Evolutionary conservation across 2,797 vertebrate genomes (phyloP), one percentile per base, ranked within the genome.

Genomic region (Strix occidentalis): DNA sequence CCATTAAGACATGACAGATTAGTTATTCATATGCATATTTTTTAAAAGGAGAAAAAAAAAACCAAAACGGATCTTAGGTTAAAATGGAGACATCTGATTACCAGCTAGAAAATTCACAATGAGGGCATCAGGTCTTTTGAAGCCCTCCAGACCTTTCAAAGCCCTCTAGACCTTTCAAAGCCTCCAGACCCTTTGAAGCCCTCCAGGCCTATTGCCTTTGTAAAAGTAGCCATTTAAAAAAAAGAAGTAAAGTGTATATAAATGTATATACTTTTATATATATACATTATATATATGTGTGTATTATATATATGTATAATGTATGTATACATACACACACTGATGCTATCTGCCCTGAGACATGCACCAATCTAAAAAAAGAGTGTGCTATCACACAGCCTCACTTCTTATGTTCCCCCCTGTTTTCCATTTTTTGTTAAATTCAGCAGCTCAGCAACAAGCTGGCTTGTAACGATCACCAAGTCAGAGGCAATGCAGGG

Each of bases 371-470:
- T 20, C 26, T 21, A 33, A 53, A 29, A 56, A 33, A 56, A 53
- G 35, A 0, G 1, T 13, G n/a, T 9, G 1, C 35, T 10, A 17
- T 9, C 64, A 20, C 19, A 10, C 48, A n/a, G 31, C 35, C 35
- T 13, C 41, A 25, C 39, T 33, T 53, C 53, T 39, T 83, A 18
- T 17, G 31, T 20, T 65, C 23, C 31, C 41, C 25, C 48, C 23
- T 25, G 9, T 51, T 51, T 29, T 21, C 37, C 58, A 2, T 43
- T 56, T 39, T 48, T 28, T 37, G 20, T 7, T 16, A 51, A 57
- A 50, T 28, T 17, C 37, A 58, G 77, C 43, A 69, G 64, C 57
- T 15, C 29, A 87, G 54, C 82, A 54, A 43, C 18, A n/a, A 53
- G 10, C n/a, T 45, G 81, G 29, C 53, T 24, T 31, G 37, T 33